Evolutionary conservation across 2,797 vertebrate species (phyloP), one percentile per base, ranked within the genome.

Genomic region (Peromyscus nudipes): DNA sequence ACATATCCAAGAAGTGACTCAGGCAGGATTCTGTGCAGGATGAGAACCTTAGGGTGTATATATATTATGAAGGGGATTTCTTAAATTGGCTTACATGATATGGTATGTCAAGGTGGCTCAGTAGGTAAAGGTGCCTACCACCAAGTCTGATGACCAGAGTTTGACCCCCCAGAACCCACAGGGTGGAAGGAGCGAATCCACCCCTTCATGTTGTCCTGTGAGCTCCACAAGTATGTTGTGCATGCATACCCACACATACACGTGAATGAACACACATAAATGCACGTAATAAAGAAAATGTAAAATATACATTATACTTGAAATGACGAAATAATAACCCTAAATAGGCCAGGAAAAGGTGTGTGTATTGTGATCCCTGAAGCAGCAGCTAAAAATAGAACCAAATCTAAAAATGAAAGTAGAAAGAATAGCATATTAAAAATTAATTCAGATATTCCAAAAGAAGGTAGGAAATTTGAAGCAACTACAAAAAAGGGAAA

Each of bases 371-470:
- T 49, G 34, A 83, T 67, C 13, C 37, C 71, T 80, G 91, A 12
- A 86, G 55, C 31, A 71, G 86, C 14, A 81, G n/a, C 29, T 55
- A 49, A 55, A 91, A 77, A 7, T 60, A 57, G 40, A 92, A 49
- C 40, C 27, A 25, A 85, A 71, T 79, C 85, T 60, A 43, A 10
- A 86, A 71, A 88, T 76, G 87, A 96, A 67, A 86, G 55, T 52
- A 81, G 67, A 90, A 84, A 55, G 64, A 89, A n/a, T 49, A n/a
- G 2, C 43, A 46, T 62, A 37, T 27, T 55, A 67, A 86, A 85
- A 89, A 60, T n/a, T 29, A 60, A 89, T 69, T 37, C 34, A 86
- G 73, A 23, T 89, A 75, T 60, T 92, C 7, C n/a, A 37, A 85
- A 94, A 82, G 21, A 91, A 73, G 62, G 11, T 43, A 64, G 55